Evolutionary conservation across 2,888 invertebrate species (phyloP).

Genomic region (Ennomos erosarius): DNA sequence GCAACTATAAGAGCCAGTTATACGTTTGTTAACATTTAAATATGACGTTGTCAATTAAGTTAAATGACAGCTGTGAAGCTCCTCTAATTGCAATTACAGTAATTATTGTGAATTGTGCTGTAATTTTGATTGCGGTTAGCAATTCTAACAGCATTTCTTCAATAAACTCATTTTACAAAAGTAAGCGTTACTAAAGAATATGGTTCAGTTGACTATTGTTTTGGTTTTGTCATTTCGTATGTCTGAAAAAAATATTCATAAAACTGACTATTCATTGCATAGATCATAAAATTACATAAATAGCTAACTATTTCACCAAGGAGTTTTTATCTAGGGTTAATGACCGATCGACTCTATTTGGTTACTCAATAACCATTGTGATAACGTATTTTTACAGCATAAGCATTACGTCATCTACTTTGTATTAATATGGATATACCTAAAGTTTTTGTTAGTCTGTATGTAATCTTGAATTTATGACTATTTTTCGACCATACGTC

Average conservation of each 20-base stretch:
- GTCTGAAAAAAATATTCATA: too few species aligned
- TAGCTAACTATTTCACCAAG: slow-evolving; percentile 3
- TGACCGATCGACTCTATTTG: slow-evolving; percentile 28
- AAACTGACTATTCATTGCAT: too few species aligned
- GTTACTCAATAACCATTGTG: slow-evolving; percentile 28
- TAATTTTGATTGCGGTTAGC: slow-evolving; percentile 17
- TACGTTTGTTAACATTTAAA: slow-evolving; percentile 37
- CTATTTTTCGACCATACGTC: too few species aligned
- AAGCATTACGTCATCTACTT: slow-evolving; percentile 24
- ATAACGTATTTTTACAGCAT: slow-evolving; percentile 30
- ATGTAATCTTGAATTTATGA: too few species aligned
- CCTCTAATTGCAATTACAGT: slow-evolving; percentile 42
- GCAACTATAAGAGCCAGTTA: too few species aligned
- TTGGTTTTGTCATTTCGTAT: too few species aligned
- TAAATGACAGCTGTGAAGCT: slow-evolving; percentile 53
- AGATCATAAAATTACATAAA: too few species aligned
- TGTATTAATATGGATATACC: slow-evolving; percentile 8
- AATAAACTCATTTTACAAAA: too few species aligned
- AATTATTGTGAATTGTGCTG: slow-evolving; percentile 32
- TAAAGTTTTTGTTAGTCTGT: slow-evolving; percentile 15
- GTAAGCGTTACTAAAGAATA: too few species aligned
- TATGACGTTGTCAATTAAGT: slow-evolving; percentile 60
- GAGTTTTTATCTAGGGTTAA: slow-evolving; percentile 29
- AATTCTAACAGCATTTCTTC: slow-evolving; percentile 4
- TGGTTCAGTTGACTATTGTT: too few species aligned